Base-by-base conservation (phyloP, 2,113 vertebrate species). In the Gila orcuttii region DNA sequence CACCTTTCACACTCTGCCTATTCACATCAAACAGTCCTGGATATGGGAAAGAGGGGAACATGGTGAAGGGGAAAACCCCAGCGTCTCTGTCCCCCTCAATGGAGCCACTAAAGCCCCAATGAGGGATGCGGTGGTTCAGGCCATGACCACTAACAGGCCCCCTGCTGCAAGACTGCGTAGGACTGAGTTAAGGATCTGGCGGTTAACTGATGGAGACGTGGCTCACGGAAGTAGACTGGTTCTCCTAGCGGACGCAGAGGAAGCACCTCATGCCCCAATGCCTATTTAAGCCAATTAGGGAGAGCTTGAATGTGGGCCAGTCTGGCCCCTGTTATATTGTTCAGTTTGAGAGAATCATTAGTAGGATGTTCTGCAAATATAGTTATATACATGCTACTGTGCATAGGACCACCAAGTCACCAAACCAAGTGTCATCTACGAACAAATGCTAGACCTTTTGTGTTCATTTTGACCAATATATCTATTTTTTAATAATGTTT, bases 171-270 rank as follows among this genome's bases (percentile, higher is more conserved):
- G 66, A 50, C 68, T 80, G 66, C 52, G 57, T 86, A 64, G 47
- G 78, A 59, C 85, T 60, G 57, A 82, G 85, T 89, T 90, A 90
- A 89, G 55, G 79, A 89, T 88, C 88, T 86, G 84, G 31, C 85
- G 39, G 86, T 91, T 92, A 92, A 91, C 90, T 92, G 91, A 92
- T 92, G 88, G 90, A 90, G 90, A 92, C 91, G 79, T 3, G 50
- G 86, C 87, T 88, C 86, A 90, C 83, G 88, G 85, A 89, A 87
- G 82, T 47, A 55, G 84, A 42, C 85, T 82, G 77, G 85, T 86
- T 87, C 85, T 88, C 84, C 86, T 79, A 86, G 88, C 62, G 88
- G 83, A 85, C 39, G 52, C 76, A 84, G 85, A 90, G 90, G 90
- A 91, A 91, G 88, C 89, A 84, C 79, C 87, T 79, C 83, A 71